phyloP scores from a whole-genome alignment of 2,888 invertebrate species.

The Cataglyphis albicans region DNA sequence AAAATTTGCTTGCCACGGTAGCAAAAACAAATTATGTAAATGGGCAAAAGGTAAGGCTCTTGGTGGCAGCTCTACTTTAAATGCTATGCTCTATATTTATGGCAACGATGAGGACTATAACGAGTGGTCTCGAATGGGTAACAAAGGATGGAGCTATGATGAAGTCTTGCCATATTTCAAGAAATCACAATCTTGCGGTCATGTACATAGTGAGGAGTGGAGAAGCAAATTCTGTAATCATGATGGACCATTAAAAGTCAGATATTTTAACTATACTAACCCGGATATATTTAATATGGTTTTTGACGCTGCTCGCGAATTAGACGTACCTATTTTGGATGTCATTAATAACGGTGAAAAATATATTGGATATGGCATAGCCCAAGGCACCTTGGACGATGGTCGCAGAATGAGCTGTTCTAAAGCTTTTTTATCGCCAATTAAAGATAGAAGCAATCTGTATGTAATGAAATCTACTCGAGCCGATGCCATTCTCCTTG shows the following conservation, averaged over 20 bases:
- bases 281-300: slow-evolving; percentile 84
- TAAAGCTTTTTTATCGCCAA: slow-evolving; percentile 85
- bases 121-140: slow-evolving; percentile 88
- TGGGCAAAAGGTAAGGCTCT: slow-evolving; percentile 89
- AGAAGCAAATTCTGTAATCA: slow-evolving; percentile 83
- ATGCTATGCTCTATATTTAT: slow-evolving; percentile 89
- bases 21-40: slow-evolving; percentile 83
- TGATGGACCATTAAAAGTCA: slow-evolving; percentile 86
- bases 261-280: slow-evolving; percentile 81
- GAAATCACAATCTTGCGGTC: slow-evolving; percentile 77
- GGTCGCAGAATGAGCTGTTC: slow-evolving; percentile 85
- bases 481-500: slow-evolving; percentile 87
- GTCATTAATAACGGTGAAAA: slow-evolving; percentile 84
- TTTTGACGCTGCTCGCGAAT: slow-evolving; percentile 85
- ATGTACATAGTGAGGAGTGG: slow-evolving; percentile 80
- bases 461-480: slow-evolving; percentile 88
- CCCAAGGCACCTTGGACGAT: slow-evolving; percentile 86
- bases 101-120: slow-evolving; percentile 90
- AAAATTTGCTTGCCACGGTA: slow-evolving; percentile 82
- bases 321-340: slow-evolving; percentile 84
- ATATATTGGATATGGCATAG: slow-evolving; percentile 87
- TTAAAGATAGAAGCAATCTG: slow-evolving; percentile 87
- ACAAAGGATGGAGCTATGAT: slow-evolving; percentile 88
- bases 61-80: slow-evolving; percentile 89
- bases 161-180: slow-evolving; percentile 84